phyloP scores from a whole-genome alignment of 2,113 vertebrate species.

The Oxyura jamaicensis region DNA sequence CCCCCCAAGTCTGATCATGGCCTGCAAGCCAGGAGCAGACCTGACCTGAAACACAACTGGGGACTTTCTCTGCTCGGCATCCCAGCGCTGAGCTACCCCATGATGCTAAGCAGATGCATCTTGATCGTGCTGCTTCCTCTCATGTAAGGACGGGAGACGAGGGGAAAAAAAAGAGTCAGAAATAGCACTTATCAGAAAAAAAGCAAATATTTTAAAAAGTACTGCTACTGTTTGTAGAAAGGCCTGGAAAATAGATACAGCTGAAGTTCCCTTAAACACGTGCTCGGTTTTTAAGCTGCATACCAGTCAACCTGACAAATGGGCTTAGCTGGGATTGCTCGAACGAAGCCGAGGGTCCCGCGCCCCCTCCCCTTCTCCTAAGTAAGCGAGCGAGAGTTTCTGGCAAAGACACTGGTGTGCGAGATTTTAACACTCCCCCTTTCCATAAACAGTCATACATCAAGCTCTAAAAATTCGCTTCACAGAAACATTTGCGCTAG shows the following conservation, averaged over 20 bases:
- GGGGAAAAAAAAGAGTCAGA: background rate
- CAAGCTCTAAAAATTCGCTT: constrained; percentile 64
- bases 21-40: background rate
- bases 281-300: background rate
- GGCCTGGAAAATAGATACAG: background rate
- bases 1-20: background rate
- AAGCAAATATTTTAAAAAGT: constrained; percentile 32
- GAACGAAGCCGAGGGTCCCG: background rate
- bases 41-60: background rate
- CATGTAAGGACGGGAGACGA: background rate
- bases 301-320: background rate
- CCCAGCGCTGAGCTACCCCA: background rate
- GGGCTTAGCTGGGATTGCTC: background rate
- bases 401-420: constrained; percentile 14
- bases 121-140: background rate
- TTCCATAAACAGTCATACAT: constrained; percentile 66
- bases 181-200: constrained; percentile 34
- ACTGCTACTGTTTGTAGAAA: constrained; percentile 38
- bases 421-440: constrained; percentile 52
- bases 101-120: constrained; percentile 20
- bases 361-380: background rate
- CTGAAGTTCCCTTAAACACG: background rate
- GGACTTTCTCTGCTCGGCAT: background rate
- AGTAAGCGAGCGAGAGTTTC: constrained; percentile 15
- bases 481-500: constrained; percentile 55